Conservation (phyloP, 2,113 vertebrate genomes). For the Cacatua alba region DNA sequence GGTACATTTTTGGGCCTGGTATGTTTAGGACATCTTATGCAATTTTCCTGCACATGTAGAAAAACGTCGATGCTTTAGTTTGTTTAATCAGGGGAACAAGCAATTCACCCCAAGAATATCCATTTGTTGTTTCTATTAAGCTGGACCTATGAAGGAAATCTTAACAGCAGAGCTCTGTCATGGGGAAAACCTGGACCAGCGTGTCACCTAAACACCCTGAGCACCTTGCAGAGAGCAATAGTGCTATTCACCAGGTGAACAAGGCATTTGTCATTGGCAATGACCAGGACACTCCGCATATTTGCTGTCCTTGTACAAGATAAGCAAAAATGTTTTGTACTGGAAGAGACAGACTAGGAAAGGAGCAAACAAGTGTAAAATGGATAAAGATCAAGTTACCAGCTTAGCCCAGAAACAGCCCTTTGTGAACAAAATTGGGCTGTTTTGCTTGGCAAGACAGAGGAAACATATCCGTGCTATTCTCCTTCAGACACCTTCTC, state of each 20-base stretch:
- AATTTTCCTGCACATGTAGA: rapidly evolving
- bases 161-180: background rate
- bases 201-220: background rate
- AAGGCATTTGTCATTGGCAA: background rate
- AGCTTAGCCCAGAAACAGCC: background rate
- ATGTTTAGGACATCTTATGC: background rate
- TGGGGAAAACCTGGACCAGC: background rate
- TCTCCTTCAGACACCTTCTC: slow-evolving; percentile 23
- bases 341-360: background rate
- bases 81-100: background rate
- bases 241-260: background rate
- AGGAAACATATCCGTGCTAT: background rate
- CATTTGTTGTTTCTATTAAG: background rate
- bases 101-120: background rate
- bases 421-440: background rate
- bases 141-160: background rate
- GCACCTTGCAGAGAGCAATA: background rate
- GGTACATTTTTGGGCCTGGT: background rate
- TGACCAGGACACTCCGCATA: background rate
- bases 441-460: background rate
- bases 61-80: background rate
- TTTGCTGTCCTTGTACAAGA: background rate
- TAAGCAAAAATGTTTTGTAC: background rate
- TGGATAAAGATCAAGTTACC: background rate
- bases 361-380: background rate